Conservation (phyloP, 2,797 vertebrate species). For the Acestrorhynchus altus region DNA sequence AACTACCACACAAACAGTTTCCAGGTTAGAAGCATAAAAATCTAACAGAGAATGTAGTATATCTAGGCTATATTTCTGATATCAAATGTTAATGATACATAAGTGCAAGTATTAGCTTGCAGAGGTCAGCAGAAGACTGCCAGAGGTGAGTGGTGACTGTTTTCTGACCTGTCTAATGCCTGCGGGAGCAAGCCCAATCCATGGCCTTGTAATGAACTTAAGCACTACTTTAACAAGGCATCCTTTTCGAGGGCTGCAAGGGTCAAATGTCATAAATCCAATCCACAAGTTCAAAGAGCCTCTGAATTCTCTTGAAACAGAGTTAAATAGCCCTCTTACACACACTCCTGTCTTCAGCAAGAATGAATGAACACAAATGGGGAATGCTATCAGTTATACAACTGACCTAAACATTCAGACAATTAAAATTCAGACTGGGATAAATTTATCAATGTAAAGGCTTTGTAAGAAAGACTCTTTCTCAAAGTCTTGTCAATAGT, state of each 20-base stretch:
- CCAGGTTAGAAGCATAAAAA: not conserved
- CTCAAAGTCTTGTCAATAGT: not conserved
- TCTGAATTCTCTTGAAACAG: slow-evolving; percentile 43
- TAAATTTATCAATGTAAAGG: not conserved
- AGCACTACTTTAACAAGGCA: slow-evolving; percentile 62
- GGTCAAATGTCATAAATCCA: slow-evolving; percentile 73
- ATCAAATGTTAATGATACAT: not conserved
- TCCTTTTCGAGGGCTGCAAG: slow-evolving; percentile 58
- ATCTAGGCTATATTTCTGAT: not conserved
- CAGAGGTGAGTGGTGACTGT: slow-evolving; percentile 58
- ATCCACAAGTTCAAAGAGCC: slow-evolving; percentile 69
- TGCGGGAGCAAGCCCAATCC: slow-evolving; percentile 46
- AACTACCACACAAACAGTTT: not conserved
- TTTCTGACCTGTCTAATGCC: slow-evolving; percentile 57
- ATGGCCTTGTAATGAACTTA: slow-evolving; percentile 74
- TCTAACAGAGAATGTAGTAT: not conserved
- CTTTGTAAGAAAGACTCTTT: not conserved
- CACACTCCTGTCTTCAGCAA: slow-evolving; percentile 11
- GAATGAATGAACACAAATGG: slow-evolving; percentile 22
- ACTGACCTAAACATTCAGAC: not conserved
- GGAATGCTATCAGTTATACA: not conserved
- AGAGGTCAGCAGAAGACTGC: slow-evolving; percentile 26
- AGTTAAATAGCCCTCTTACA: slow-evolving; percentile 34
- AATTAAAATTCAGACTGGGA: not conserved
- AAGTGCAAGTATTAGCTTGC: slow-evolving; percentile 27